A percentile compares a stretch with the other conserved stretches of the same genome.
phyloP scores from a whole-genome alignment of 2,797 vertebrate species.

The Liasis olivaceus region DNA sequence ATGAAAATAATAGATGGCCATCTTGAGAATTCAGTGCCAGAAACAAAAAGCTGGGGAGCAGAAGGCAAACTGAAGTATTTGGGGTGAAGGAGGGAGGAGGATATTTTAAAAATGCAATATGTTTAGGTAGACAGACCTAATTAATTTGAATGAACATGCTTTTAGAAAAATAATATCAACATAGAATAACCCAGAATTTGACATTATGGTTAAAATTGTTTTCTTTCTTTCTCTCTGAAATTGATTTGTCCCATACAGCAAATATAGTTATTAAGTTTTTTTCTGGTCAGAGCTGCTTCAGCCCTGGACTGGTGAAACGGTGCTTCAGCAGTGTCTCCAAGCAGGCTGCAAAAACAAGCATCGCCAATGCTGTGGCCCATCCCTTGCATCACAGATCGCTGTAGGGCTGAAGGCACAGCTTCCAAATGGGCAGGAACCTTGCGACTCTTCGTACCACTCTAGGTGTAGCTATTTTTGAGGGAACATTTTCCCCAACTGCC shows the following conservation, averaged over 20 bases:
- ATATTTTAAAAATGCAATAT: not conserved
- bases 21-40: not conserved
- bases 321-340: not conserved
- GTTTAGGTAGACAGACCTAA: not conserved
- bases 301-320: not conserved
- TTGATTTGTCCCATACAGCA: not conserved
- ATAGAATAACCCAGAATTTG: not conserved
- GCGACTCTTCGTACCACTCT: not conserved
- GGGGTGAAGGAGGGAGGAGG: not conserved
- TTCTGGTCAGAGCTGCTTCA: not conserved
- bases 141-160: not conserved
- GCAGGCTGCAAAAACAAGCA: not conserved
- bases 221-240: not conserved
- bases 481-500: conserved; percentile 1
- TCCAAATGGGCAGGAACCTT: not conserved
- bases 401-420: not conserved
- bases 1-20: not conserved
- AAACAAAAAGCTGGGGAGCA: not conserved
- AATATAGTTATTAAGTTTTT: not conserved
- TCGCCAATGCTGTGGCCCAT: not conserved
- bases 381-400: not conserved
- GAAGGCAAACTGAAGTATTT: not conserved
- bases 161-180: not conserved
- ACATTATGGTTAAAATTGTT: not conserved
- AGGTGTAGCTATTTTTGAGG: not conserved